Evolutionary conservation across 2,888 invertebrate genomes (phyloP).

Genomic region (Pseudoips prasinana): DNA sequence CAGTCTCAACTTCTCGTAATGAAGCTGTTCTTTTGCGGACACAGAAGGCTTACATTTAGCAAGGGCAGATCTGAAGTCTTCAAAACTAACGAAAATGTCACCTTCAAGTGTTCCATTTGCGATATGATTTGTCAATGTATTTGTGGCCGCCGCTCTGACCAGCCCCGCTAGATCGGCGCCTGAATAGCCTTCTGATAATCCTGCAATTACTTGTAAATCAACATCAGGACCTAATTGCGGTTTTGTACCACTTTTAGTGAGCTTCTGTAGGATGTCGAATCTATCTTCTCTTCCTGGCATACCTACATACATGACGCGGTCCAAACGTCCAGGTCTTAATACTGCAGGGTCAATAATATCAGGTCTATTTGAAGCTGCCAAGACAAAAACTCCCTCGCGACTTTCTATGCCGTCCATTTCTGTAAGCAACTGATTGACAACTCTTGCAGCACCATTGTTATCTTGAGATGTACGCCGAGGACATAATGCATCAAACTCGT

Average conservation of each 20-base stretch:
- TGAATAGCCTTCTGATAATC: slow-evolving; percentile 89
- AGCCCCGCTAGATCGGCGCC: slow-evolving; percentile 97
- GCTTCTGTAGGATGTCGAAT: slow-evolving; percentile 92
- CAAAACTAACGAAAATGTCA: slow-evolving; percentile 83
- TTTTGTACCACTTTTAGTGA: slow-evolving; percentile 93
- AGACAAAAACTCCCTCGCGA: slow-evolving; percentile 94
- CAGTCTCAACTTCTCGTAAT: slow-evolving; percentile 88
- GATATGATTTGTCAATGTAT: slow-evolving; percentile 90
- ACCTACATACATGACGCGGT: slow-evolving; percentile 94
- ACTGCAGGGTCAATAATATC: slow-evolving; percentile 98
- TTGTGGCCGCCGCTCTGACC: slow-evolving; percentile 92
- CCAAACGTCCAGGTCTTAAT: slow-evolving; percentile 92
- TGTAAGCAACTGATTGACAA: slow-evolving; percentile 98
- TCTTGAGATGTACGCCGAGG: slow-evolving; percentile 91
- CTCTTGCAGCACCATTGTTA: slow-evolving; percentile 88
- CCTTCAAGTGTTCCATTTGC: slow-evolving; percentile 74
- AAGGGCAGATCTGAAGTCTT: slow-evolving; percentile 90
- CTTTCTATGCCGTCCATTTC: slow-evolving; percentile 99
- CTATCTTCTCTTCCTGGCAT: slow-evolving; percentile 91
- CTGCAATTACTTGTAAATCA: slow-evolving; percentile 86
- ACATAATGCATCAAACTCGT: slow-evolving; percentile 98
- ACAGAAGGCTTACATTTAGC: slow-evolving; percentile 94
- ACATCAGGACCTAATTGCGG: slow-evolving; percentile 90
- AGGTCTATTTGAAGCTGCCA: slow-evolving; percentile 98
- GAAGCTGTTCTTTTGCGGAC: slow-evolving; percentile 87